Evolutionary conservation across 2,113 vertebrate species (phyloP), one percentile per base, ranked within the genome.

Genomic region (Melanocharis versteri): DNA sequence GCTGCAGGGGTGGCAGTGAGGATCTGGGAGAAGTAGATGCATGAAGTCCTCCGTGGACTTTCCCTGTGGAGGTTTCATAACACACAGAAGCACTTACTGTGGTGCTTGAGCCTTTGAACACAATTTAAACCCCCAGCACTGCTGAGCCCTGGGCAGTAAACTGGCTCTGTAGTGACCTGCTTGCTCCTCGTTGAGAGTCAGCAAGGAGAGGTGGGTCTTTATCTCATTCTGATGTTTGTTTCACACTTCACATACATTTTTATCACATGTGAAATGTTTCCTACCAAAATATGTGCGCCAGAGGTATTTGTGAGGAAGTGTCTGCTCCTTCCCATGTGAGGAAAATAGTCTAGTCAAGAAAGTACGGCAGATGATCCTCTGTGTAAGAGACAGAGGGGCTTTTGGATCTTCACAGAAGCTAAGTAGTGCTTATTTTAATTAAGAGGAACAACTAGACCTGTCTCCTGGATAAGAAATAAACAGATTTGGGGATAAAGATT

Each of bases 171-270:
- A 18, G 39, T 9, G 39, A 62, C 40, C 48, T 83, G 23, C 27
- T 71, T 28, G 22, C 22, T 68, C n/a, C 39, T 81, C 0, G 0
- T 6, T 7, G 4, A 42, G 35, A 39, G 48, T 44, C 53, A 45
- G 6, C 44, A 61, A 44, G 3, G 13, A 75, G 62, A 15, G 19
- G 7, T 7, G 4, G 6, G 16, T 18, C 44, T 83, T 35, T 21
- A 22, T 35, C n/a, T 66, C 17, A 19, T 50, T 65, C 47, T 48
- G 22, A 68, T 60, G 19, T 18, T 82, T 89, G 14, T 78, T 83
- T 42, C 39, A 19, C 3, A 2, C 42, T 86, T 83, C 62, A 35
- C 15, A 15, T 26, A 21, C 1, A 3, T 27, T 77, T 86, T 33
- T 83, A 65, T 44, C 40, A 30, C 24, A 20, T 0, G 1, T 56